phyloP scores from a whole-genome alignment of 2,888 invertebrate genomes.

The Lycaena phlaeas region DNA sequence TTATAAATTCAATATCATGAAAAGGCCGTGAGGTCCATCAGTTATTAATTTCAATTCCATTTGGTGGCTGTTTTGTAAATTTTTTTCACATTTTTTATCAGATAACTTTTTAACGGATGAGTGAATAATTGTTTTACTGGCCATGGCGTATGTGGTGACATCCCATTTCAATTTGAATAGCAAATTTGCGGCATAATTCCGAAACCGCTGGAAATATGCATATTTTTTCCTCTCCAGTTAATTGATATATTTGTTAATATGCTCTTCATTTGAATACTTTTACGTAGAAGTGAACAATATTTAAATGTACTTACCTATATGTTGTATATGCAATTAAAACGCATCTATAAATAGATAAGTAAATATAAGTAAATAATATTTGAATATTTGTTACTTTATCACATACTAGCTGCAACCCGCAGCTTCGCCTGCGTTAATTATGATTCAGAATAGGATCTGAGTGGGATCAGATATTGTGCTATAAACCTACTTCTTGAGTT shows the following conservation, averaged over 20 bases:
- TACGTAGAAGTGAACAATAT: too few relatives aligned
- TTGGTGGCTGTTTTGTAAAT: conserved; percentile 10
- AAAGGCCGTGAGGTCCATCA: conserved; percentile 8
- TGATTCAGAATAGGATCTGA: too few relatives aligned
- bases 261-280: conserved; percentile 17
- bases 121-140: conserved; percentile 40
- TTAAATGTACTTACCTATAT: too few relatives aligned
- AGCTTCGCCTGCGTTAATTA: too few relatives aligned
- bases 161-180: conserved; percentile 39
- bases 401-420: too few relatives aligned
- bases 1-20: conserved; percentile 2
- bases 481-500: too few relatives aligned
- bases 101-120: conserved; percentile 30
- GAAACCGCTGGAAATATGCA: conserved; percentile 33
- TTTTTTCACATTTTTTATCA: conserved; percentile 19
- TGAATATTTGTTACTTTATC: too few relatives aligned
- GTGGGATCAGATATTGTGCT: too few relatives aligned
- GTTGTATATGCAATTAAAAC: too few relatives aligned
- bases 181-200: conserved; percentile 38
- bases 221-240: conserved; percentile 29
- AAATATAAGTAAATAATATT: too few relatives aligned
- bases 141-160: conserved; percentile 28
- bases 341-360: too few relatives aligned
- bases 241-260: conserved; percentile 21
- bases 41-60: conserved; percentile 12